These are phyloP conservation scores for Platyrinchus mystaceus DNA, from an alignment of 2,797 vertebrate species.

Conservation along the genomic window DNA sequence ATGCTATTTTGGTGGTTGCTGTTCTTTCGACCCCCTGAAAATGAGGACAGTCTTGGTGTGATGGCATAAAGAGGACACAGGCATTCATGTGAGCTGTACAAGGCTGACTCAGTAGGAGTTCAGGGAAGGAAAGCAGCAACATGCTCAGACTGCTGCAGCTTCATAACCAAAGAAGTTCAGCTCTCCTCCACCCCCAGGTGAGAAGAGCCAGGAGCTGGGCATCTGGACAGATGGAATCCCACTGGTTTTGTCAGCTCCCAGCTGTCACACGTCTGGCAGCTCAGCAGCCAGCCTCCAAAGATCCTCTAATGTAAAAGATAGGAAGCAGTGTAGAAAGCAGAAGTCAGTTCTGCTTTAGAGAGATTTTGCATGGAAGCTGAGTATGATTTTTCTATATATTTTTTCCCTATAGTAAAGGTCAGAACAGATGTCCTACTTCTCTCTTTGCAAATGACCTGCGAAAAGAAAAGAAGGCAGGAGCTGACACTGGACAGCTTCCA, in stretches of 20 bases:
- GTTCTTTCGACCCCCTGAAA: fast-evolving
- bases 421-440: neutral
- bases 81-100: neutral
- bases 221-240: neutral
- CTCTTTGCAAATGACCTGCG: neutral
- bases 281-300: neutral
- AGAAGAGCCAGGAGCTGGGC: neutral
- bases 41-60: neutral
- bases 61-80: neutral
- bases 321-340: neutral
- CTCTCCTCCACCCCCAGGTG: neutral
- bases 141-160: neutral
- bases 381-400: neutral
- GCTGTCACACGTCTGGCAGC: neutral
- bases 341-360: neutral
- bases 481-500: neutral
- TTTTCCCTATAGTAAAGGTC: neutral
- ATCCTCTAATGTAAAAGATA: neutral
- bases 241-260: neutral
- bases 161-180: neutral
- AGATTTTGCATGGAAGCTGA: neutral
- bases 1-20: neutral
- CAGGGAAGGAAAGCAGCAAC: neutral
- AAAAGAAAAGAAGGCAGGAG: neutral
- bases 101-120: neutral